These are phyloP conservation scores for Miltochrista miniata DNA, from an alignment of 2,888 invertebrate species.

Conservation along the genomic window DNA sequence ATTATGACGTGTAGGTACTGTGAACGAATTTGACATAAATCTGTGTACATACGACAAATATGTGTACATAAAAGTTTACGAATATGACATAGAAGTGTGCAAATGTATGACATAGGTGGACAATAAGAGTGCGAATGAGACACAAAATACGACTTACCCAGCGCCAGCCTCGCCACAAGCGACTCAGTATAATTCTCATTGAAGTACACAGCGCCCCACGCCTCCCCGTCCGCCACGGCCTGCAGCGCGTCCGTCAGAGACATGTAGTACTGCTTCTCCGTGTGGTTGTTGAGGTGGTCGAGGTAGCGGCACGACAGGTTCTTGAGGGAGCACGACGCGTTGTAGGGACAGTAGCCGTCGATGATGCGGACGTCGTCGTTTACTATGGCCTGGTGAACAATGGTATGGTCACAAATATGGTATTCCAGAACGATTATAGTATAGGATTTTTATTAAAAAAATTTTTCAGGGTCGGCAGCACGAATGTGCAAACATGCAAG, in stretches of 20 bases:
- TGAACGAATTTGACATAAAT: too few relatives aligned
- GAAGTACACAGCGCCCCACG: slow-evolving; percentile 95
- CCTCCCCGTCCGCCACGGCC: slow-evolving; percentile 90
- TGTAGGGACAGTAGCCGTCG: slow-evolving; percentile 80
- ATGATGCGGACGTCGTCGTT: slow-evolving; percentile 71
- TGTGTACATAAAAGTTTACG: too few relatives aligned
- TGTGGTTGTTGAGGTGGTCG: slow-evolving; percentile 87
- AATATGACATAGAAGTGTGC: too few relatives aligned
- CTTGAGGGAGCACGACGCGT: slow-evolving; percentile 87
- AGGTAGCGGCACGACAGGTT: slow-evolving; percentile 92
- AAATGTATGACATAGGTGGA: too few relatives aligned
- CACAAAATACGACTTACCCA: too few relatives aligned
- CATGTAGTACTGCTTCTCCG: slow-evolving; percentile 86
- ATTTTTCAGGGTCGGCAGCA: too few relatives aligned
- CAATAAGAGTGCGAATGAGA: neutral
- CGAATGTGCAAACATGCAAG: too few relatives aligned
- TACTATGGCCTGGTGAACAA: slow-evolving; percentile 65
- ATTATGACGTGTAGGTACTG: neutral
- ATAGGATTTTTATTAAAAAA: too few relatives aligned
- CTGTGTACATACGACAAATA: too few relatives aligned
- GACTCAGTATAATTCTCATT: slow-evolving; percentile 95
- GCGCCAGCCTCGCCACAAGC: slow-evolving; percentile 90
- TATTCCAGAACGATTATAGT: too few relatives aligned
- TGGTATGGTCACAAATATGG: too few relatives aligned
- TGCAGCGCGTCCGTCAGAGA: slow-evolving; percentile 86